These are phyloP conservation scores for Drosophila pseudotalamancana DNA, from an alignment of 2,888 invertebrate species.

Conservation along the genomic window DNA sequence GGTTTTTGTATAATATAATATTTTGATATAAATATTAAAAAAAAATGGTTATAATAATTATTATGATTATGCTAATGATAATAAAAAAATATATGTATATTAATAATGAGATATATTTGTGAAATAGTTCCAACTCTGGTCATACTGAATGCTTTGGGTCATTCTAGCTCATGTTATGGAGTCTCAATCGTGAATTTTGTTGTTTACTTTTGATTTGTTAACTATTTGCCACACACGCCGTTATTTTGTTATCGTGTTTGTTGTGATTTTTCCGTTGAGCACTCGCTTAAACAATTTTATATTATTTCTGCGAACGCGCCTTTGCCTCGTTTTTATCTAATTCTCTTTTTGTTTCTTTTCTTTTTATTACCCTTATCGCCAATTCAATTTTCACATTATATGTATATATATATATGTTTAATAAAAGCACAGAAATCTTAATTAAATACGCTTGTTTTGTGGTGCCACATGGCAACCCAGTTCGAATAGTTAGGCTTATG, in stretches of 20 bases:
- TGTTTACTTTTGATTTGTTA: background rate
- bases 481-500: constrained; percentile 36
- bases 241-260: constrained; percentile 27
- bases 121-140: background rate
- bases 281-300: constrained; percentile 14
- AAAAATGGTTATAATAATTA: background rate
- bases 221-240: constrained; percentile 32
- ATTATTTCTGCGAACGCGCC: constrained; percentile 37
- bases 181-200: constrained; percentile 6
- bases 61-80: background rate
- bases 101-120: background rate
- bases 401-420: constrained; percentile 9
- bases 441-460: constrained; percentile 53
- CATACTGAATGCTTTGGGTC: background rate
- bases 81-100: background rate
- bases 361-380: constrained; percentile 43
- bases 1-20: background rate
- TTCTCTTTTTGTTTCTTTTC: constrained; percentile 7
- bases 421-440: constrained; percentile 46
- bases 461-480: constrained; percentile 14
- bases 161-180: constrained; percentile 48
- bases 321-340: constrained; percentile 50
- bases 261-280: constrained; percentile 14
- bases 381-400: constrained; percentile 29
- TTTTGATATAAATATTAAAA: background rate